Evolutionary conservation across 2,888 invertebrate genomes (phyloP).

Genomic region (Craniophora ligustri): DNA sequence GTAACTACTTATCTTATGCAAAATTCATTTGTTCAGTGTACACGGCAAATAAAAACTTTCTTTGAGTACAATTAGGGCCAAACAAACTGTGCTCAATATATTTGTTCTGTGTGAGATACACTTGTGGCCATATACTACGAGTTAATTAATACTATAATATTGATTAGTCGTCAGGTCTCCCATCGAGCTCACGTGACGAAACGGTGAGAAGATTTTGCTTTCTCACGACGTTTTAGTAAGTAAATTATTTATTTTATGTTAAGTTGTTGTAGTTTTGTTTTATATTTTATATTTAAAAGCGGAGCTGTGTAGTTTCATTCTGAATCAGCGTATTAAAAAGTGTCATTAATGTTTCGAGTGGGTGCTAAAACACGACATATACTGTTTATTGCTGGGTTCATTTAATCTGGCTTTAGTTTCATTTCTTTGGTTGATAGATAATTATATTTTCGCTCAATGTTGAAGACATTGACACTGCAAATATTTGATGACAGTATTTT

Average conservation of each 20-base stretch:
- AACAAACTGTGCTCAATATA: slow-evolving; percentile 39
- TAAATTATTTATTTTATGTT: no score
- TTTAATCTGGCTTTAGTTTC: background rate
- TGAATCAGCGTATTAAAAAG: no score
- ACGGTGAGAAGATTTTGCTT: background rate
- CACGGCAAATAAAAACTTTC: slow-evolving; percentile 57
- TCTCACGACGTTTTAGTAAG: no score
- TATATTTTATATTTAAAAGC: no score
- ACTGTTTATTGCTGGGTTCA: background rate
- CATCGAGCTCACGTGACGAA: background rate
- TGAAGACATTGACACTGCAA: slow-evolving; percentile 33
- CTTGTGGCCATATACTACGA: slow-evolving; percentile 7
- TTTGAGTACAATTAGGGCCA: slow-evolving; percentile 52
- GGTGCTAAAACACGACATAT: background rate
- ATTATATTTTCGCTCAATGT: slow-evolving; percentile 16
- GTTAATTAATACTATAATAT: background rate
- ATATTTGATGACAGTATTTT: slow-evolving; percentile 27
- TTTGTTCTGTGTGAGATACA: slow-evolving; percentile 31
- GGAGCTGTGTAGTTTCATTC: no score
- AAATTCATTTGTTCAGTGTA: slow-evolving; percentile 42
- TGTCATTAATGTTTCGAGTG: no score
- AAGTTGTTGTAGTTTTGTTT: no score
- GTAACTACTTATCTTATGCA: slow-evolving; percentile 37
- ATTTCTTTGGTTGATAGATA: slow-evolving; percentile 11
- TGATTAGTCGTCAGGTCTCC: no score